Evolutionary conservation across 92 coral and sea anemone species (phyloP).

Genomic region (Heteractis magnifica): DNA sequence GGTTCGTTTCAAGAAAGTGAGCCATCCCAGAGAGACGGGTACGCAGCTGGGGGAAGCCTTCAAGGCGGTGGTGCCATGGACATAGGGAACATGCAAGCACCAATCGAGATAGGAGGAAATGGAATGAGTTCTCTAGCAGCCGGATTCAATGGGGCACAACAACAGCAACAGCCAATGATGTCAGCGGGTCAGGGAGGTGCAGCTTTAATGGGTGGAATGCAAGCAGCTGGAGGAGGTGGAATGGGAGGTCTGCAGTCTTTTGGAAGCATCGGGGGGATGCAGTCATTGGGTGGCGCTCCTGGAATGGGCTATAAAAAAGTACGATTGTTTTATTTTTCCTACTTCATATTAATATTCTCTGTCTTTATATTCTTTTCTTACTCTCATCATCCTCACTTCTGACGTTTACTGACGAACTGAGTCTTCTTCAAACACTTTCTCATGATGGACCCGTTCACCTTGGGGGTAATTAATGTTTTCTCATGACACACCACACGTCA

Average conservation of each 20-base stretch:
- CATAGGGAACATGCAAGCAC: not conserved
- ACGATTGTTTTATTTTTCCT: not conserved
- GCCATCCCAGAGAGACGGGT: slow-evolving; percentile 19
- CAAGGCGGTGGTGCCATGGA: slow-evolving; percentile 24
- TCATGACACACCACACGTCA: too few relatives aligned
- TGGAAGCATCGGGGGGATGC: slow-evolving; percentile 36
- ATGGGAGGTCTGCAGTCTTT: slow-evolving; percentile 21
- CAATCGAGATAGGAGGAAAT: slow-evolving; percentile 22
- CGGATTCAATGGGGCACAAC: slow-evolving; percentile 21
- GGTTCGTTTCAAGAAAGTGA: not conserved
- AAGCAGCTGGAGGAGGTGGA: slow-evolving; percentile 13
- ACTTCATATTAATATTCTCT: not conserved
- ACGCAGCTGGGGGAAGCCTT: slow-evolving; percentile 1
- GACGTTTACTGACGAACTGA: not conserved
- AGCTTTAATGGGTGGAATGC: slow-evolving; percentile 21
- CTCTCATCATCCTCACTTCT: not conserved
- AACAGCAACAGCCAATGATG: slow-evolving; percentile 46
- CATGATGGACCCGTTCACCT: too few relatives aligned
- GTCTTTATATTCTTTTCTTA: not conserved
- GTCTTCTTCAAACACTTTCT: not conserved
- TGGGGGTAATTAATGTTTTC: too few relatives aligned
- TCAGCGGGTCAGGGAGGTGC: slow-evolving; percentile 36
- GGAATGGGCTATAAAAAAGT: slow-evolving; percentile 40
- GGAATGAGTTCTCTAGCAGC: slow-evolving; percentile 28
- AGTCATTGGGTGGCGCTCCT: slow-evolving; percentile 47